These are phyloP conservation scores for Seriola aureovittata DNA, from an alignment of 2,113 vertebrate genomes.

Conservation along the genomic window DNA sequence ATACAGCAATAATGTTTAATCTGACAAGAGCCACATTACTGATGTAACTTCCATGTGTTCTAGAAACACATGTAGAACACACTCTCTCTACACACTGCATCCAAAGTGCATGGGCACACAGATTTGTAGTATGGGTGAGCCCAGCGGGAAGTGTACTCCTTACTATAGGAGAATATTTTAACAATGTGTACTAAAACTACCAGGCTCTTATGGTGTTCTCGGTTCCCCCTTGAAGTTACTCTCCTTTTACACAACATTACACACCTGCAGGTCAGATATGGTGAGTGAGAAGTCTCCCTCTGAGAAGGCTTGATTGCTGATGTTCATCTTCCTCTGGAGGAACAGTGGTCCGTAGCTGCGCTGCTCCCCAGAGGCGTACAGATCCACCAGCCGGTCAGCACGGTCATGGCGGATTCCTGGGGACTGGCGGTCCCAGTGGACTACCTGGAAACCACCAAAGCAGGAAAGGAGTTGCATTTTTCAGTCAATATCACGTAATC, in stretches of 20 bases:
- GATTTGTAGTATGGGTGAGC: neutral
- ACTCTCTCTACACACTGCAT: neutral
- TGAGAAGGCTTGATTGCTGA: constrained; percentile 87
- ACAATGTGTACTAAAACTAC: neutral
- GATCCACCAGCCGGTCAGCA: constrained; percentile 92
- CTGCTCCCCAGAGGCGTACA: constrained; percentile 94
- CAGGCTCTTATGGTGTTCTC: neutral
- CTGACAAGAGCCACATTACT: constrained; percentile 27
- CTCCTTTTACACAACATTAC: constrained; percentile 56
- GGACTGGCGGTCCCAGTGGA: constrained; percentile 94
- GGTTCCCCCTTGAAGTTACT: neutral
- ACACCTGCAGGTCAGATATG: constrained; percentile 83
- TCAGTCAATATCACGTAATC: neutral
- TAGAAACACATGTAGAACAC: constrained; percentile 18
- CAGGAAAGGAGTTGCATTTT: neutral
- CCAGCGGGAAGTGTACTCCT: neutral
- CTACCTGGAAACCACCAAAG: constrained; percentile 81
- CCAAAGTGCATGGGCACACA: neutral
- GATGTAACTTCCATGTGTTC: constrained; percentile 39
- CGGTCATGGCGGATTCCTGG: constrained; percentile 91
- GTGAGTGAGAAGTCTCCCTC: constrained; percentile 92
- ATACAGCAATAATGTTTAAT: constrained; percentile 21
- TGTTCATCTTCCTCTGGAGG: constrained; percentile 90
- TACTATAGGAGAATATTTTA: neutral
- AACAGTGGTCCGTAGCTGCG: constrained; percentile 91